These are phyloP conservation scores for Nycticorax nycticorax DNA, from an alignment of 2,113 vertebrate species.

Conservation along the genomic window DNA sequence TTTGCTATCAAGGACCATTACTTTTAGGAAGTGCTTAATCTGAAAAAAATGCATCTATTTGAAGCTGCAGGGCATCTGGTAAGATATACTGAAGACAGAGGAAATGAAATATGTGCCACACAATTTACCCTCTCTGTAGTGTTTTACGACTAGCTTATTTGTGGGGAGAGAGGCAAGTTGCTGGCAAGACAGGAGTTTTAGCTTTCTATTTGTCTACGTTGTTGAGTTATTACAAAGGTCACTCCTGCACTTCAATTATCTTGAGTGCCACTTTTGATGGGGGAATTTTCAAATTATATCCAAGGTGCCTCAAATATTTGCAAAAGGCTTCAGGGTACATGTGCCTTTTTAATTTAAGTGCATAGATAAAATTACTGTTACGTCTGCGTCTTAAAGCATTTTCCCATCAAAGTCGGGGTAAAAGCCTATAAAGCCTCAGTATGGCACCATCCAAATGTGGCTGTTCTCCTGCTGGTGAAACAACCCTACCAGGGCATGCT, in stretches of 20 bases:
- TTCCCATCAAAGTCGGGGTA: not conserved
- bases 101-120: conserved; percentile 20
- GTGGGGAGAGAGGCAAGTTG: not conserved
- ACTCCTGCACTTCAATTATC: conserved; percentile 1
- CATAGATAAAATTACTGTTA: conserved; percentile 9
- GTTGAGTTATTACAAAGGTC: conserved; percentile 54
- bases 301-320: conserved; percentile 51
- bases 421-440: not conserved
- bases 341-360: conserved; percentile 43
- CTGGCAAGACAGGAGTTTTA: conserved; percentile 5
- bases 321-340: not conserved
- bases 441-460: not conserved
- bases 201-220: conserved; percentile 12
- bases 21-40: conserved; percentile 57
- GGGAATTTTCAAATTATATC: conserved; percentile 45
- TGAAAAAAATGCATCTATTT: conserved; percentile 32
- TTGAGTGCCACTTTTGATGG: conserved; percentile 20
- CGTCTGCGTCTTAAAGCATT: not conserved
- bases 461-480: not conserved
- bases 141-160: conserved; percentile 39
- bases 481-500: not conserved
- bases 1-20: conserved; percentile 52
- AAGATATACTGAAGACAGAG: conserved; percentile 28
- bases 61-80: not conserved
- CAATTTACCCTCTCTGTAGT: not conserved